Base-by-base conservation (phyloP, 2,888 invertebrate species). In the Apomyelois bistriatella region DNA sequence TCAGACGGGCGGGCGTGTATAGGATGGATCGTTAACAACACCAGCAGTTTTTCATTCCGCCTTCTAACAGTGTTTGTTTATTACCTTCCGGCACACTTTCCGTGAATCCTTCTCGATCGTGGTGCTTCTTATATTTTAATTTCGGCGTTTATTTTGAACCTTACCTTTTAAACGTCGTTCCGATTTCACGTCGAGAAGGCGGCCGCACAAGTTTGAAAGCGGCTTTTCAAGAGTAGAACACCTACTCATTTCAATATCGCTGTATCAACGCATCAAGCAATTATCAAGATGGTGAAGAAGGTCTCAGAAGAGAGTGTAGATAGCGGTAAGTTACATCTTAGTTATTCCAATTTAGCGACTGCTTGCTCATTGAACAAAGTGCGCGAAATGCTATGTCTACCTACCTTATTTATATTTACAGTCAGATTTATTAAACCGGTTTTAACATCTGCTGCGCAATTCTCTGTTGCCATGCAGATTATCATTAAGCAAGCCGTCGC, bases 31-130 rank as follows among this genome's bases (percentile, higher is more conserved):
- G 89, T 74, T 90, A 89, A 81, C 68, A 76, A 85, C 89, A 92
- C 83, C 90, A 92, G 88, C 90, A 90, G 90, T 91, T 88, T 92
- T 92, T 88, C 81, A 92, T 86, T 88, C 87, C 91, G 90, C 83
- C 88, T 89, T 89, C 87, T 85, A 85, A 59, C 80, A 88, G 89
- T 89, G 89, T 88, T 89, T 89, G 85, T 89, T 85, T 83, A 83
- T 82, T 82, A 84, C 84, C 80, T 85, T 88, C 82, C 76, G 84
- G 79, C 82, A 85, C 74, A 85, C 68, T 85, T 79, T 80, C 76
- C 79, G 76, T 76, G 76, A 77, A 86, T 85, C 86, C 85, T 89
- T 88, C 86, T 90, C 87, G 86, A 84, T 74, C 48, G 84, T 82
- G 86, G 89, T 89, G 89, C 85, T 86, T 82, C 69, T 67, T 64